Evolutionary conservation across 2,888 invertebrate species (phyloP), one percentile per base, ranked within the genome.

Genomic region (Theristus sp.): DNA sequence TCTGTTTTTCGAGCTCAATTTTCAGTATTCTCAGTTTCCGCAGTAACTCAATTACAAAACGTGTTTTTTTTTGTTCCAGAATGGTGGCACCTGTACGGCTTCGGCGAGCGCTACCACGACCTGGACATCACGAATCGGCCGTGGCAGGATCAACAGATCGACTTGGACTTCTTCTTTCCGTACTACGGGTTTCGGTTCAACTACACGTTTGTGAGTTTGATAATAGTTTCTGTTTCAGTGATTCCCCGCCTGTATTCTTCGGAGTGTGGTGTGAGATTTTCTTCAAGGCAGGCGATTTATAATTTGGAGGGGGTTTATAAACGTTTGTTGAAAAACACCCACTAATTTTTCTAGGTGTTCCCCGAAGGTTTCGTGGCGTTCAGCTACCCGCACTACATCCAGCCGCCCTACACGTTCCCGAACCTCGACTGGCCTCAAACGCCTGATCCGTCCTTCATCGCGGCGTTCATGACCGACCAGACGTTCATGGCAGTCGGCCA

Each of bases 401-500:
- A 67, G 58, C 68, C 67, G 25, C 67, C 67, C 13, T 69, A 64
- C 58, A 67, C 66, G 17, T 70, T 63, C 59, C 68, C 68, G 1
- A 69, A 68, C 60, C 69, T 70, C 17, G 56, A 63, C 25, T 67
- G 67, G 67, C 67, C 67, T 20, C 61, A 67, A 13, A 47, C 66
- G 31, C 63, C 64, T 2, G 67, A 67, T 61, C 62, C 67, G 17
- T 57, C 63, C 20, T 29, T 67, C 2, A 67, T 69, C 24, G 67
- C 68, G 1, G 64, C 66, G 0, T 67, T 68, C 55, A 65, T 67
- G 65, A 60, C 66, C n/a, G 66, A 67, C 13, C 63, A 62, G 64
- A 67, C 62, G 64, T 67, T 62, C 60, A 66, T 59, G 64, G 66
- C 57, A 67, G 69, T 60, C 64, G 74, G 73, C 63, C 70, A 70